These are phyloP conservation scores for Rosalia funebris DNA, from an alignment of 2,888 invertebrate species.

Conservation along the genomic window DNA sequence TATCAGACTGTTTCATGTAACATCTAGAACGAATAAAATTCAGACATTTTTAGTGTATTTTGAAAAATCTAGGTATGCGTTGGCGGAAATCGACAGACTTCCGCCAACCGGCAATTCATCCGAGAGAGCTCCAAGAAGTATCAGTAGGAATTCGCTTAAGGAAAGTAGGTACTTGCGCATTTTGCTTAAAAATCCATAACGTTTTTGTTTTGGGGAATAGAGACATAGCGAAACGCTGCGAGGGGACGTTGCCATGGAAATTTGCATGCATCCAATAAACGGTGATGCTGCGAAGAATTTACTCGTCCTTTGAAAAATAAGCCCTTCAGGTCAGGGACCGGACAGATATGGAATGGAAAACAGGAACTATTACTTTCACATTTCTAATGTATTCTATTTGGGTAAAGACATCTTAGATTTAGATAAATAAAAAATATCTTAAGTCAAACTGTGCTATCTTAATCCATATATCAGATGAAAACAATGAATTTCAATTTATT, in stretches of 20 bases:
- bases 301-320: slow-evolving; percentile 43
- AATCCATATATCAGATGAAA: no score
- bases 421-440: no score
- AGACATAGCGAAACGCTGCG: slow-evolving; percentile 53
- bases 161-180: slow-evolving; percentile 45
- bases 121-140: neutral
- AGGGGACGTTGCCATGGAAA: slow-evolving; percentile 62
- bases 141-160: slow-evolving; percentile 20
- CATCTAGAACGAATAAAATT: no score
- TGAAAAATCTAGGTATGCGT: no score
- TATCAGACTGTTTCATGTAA: no score
- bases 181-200: slow-evolving; percentile 61
- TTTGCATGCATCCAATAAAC: slow-evolving; percentile 64
- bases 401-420: no score
- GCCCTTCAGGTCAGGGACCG: slow-evolving; percentile 36
- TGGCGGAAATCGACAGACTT: no score
- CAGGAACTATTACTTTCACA: slow-evolving; percentile 17
- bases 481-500: no score
- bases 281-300: slow-evolving; percentile 51
- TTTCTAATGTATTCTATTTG: no score
- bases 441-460: no score
- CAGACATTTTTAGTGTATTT: no score
- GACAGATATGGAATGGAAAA: slow-evolving; percentile 20
- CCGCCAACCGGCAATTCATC: neutral
- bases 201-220: slow-evolving; percentile 62